Evolutionary conservation across 2,888 invertebrate genomes (phyloP).

Genomic region (Acanthosepion pharaonis): DNA sequence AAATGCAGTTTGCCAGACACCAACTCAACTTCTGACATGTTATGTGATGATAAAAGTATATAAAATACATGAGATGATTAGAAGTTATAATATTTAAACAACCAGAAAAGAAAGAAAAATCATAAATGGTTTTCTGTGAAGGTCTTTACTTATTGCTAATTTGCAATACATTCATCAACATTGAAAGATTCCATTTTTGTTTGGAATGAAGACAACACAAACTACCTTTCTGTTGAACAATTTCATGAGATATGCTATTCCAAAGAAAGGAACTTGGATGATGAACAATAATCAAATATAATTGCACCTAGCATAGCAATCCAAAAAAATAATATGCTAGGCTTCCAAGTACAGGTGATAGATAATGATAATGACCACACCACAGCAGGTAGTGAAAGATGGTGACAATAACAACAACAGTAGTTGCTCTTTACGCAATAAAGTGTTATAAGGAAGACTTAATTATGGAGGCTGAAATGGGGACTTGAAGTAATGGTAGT

Average conservation of each 20-base stretch:
- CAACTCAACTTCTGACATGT: no score
- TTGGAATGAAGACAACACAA: background rate
- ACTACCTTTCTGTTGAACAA: background rate
- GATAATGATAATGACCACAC: background rate
- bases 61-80: no score
- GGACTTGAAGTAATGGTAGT: background rate
- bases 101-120: background rate
- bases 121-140: background rate
- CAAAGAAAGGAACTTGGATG: background rate
- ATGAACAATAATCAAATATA: background rate
- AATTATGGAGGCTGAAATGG: background rate
- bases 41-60: no score
- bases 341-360: background rate
- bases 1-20: no score
- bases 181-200: background rate
- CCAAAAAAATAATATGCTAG: background rate
- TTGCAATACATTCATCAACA: background rate
- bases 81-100: no score
- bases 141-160: constrained; percentile 20
- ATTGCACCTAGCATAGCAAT: constrained; percentile 2
- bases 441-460: background rate
- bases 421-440: background rate
- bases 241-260: background rate
- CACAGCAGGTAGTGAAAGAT: background rate
- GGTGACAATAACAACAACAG: background rate